phyloP scores from a whole-genome alignment of 2,888 invertebrate species.

The Phlogophora meticulosa region DNA sequence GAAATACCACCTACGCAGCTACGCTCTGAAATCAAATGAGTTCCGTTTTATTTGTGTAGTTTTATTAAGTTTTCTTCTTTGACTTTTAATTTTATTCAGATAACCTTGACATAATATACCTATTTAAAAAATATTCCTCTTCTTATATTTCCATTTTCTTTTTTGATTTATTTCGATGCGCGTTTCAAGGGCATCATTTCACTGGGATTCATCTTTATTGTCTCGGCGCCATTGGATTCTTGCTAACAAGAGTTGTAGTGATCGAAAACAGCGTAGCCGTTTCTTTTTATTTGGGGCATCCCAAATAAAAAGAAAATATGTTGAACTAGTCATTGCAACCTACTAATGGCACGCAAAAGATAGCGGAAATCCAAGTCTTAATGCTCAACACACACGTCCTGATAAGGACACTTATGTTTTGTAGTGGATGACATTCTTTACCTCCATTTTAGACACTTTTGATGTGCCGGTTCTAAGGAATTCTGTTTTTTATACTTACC shows the following conservation, averaged over 20 bases:
- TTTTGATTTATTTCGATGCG: too few relatives aligned
- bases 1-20: too few relatives aligned
- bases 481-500: constrained; percentile 2
- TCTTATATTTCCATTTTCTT: too few relatives aligned
- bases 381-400: constrained; percentile 13
- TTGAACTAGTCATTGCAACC: constrained; percentile 7
- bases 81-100: not conserved
- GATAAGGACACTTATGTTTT: constrained; percentile 9
- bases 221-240: not conserved
- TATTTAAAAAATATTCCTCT: too few relatives aligned
- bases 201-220: not conserved
- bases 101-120: too few relatives aligned
- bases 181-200: not conserved
- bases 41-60: not conserved
- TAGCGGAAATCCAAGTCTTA: constrained; percentile 46
- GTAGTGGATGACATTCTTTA: constrained; percentile 8
- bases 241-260: not conserved
- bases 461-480: constrained; percentile 2
- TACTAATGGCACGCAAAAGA: constrained; percentile 20
- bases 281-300: too few relatives aligned
- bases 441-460: constrained; percentile 29
- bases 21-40: not conserved
- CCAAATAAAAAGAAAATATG: constrained; percentile 26
- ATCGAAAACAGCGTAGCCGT: not conserved
- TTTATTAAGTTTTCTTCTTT: not conserved